phyloP scores from a whole-genome alignment of 2,113 vertebrate species.

The Corythornis madagascariensis region DNA sequence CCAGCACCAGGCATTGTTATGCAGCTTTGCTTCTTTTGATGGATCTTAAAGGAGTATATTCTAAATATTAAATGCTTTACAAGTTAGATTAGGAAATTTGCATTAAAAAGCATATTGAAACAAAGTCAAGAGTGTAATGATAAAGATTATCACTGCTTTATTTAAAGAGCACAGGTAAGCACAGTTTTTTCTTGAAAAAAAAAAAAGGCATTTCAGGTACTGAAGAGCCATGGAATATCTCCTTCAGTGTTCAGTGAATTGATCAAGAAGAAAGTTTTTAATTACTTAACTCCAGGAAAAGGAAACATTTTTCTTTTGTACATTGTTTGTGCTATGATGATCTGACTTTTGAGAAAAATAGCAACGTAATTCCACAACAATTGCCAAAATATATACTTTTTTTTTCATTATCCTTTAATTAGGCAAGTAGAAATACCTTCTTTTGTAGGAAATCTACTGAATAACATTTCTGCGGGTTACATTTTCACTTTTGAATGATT shows the following conservation, averaged over 20 bases:
- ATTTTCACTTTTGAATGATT: constrained; percentile 41
- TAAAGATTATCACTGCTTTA: constrained; percentile 26
- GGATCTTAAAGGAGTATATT: constrained; percentile 66
- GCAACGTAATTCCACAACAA: background rate
- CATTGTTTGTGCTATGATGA: background rate
- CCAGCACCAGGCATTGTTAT: constrained; percentile 68
- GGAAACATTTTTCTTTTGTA: background rate
- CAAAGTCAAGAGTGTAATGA: constrained; percentile 37
- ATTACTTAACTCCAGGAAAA: constrained; percentile 14
- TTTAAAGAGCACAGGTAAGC: constrained; percentile 49
- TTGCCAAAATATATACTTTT: background rate
- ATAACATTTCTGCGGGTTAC: background rate
- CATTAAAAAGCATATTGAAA: constrained; percentile 51
- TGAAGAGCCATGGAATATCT: background rate
- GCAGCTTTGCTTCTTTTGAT: constrained; percentile 65
- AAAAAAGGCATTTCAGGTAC: background rate
- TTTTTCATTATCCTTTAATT: constrained; percentile 2
- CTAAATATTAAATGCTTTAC: constrained; percentile 79
- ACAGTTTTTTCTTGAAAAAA: background rate
- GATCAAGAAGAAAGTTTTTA: constrained; percentile 13
- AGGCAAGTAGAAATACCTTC: background rate
- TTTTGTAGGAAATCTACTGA: background rate
- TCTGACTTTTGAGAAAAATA: background rate
- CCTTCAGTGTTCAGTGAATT: background rate
- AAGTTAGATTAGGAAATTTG: constrained; percentile 74